Base-by-base conservation (phyloP, 2,797 vertebrate genomes). In the Labeo calbasu region DNA sequence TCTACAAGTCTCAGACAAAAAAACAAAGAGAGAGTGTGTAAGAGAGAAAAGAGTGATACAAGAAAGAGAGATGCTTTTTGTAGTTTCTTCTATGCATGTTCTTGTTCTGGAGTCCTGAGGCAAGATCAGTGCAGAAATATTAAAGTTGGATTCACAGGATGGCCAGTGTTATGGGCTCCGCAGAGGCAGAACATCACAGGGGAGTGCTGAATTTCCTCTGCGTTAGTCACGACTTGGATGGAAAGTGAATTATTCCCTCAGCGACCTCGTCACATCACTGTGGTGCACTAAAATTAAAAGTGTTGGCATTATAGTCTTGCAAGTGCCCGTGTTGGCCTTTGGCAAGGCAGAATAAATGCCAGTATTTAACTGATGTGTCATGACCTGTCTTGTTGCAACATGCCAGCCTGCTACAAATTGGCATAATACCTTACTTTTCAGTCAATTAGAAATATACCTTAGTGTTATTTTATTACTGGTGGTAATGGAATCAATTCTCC, bases 261-360 rank as follows among this genome's bases (percentile, higher is more conserved):
- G 61, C 13, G 5, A 28, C 25, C 13, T 25, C 28, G 25, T 65
- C 61, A 65, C 61, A 17, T 63, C 59, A 25, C 23, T 28, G 59
- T 75, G 57, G 23, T 77, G 73, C 10, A 43, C 28, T 46, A 59
- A 69, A 81, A 78, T 86, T 17, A 65, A 85, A 78, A n/a, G 69
- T 48, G 66, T 36, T 82, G 55, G 66, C 55, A 65, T 40, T 46
- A 57, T 28, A 25, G 19, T 78, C 46, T 19, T 78, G 63, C 59
- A 59, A 81, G 63, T 28, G 63, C 51, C 63, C 1, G 28, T 70
- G 66, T 12, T 80, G 12, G 66, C 36, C 51, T 71, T 70, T 57
- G 66, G 51, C 23, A 15, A 70, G 65, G 70, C 23, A 50, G 75
- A 85, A 85, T 77, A 40, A 83, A 87, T 73, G 53, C 77, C 81